Base-by-base conservation (phyloP, 2,797 vertebrate species). In the Graptemys geographica region DNA sequence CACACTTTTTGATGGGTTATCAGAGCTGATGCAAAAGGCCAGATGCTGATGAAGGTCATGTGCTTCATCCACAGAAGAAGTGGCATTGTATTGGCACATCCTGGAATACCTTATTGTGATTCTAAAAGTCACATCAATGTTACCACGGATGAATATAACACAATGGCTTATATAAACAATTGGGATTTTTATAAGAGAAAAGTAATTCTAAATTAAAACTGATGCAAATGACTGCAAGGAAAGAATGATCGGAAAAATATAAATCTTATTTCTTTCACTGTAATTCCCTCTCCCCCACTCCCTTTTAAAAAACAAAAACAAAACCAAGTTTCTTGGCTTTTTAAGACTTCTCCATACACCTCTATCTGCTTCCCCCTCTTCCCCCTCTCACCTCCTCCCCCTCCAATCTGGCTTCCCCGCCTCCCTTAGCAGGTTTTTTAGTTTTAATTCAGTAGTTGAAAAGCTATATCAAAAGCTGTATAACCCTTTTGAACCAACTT, bases 351-450 rank as follows among this genome's bases (percentile, higher is more conserved):
- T 97, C 97, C 96, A 97, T 97, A 97, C 98, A 97, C 98, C 95
- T 97, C 96, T 97, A 96, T 92, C 96, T 97, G 97, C 97, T 98
- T 98, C 96, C 97, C 97, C 97, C 98, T 98, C 98, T 98, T 96
- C 97, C 97, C 98, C 98, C 98, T 98, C 98, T 98, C 98, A 98
- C 98, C 98, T 98, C 98, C 98, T 98, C 98, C 98, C 96, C 97
- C 98, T 98, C 97, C 98, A 98, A 98, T 98, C 98, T 98, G 98
- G 98, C 98, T 98, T 98, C 97, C 95, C 97, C 97, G 97, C 98
- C 98, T 98, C 97, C 96, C 95, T 98, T 98, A 98, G 98, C 98
- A 98, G 97, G 89, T 97, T 98, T 98, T 98, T 98, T 96, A 98
- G 97, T 95, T 98, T 98, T 98, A 98, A 98, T 98, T 98, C 98